Evolutionary conservation across 2,113 vertebrate species (phyloP), one percentile per base, ranked within the genome.

Genomic region (Forbesichthys agassizii): DNA sequence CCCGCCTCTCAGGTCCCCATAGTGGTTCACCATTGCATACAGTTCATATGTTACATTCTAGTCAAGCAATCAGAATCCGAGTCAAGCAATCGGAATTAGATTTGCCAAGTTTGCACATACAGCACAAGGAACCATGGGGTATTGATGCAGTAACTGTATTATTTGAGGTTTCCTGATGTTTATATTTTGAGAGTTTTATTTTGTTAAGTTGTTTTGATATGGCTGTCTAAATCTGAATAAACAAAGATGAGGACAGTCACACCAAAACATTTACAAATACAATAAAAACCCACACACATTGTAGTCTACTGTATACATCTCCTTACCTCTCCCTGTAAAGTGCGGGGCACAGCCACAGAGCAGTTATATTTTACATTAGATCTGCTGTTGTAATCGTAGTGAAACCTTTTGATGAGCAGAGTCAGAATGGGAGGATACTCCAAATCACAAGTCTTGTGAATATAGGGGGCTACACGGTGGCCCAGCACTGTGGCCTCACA

Each of bases 341-440:
- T 58, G 1, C 0, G 9, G 1, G 85, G 78, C 11, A 90, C 66
- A 0, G 75, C 33, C 9, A 87, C 79, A 6, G 0, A 1, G 62
- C 85, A 59, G 53, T 76, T 1, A 33, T 80, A 79, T 74, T 89
- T 91, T 42, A 82, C 3, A 27, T 79, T 11, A 9, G 59, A 70
- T 82, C 65, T 80, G 36, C 56, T 62, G 49, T 2, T 14, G 66
- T 20, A 59, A 67, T 87, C 78, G 56, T 81, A 69, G 8, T 71
- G 61, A 78, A 90, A 89, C 51, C 85, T 86, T 69, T 89, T 89
- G 36, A 88, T 76, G 16, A 89, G 86, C 1, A 91, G 69, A 61
- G 51, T 75, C 62, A 91, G 48, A 46, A 85, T 71, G 9, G 66
- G 59, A 53, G 89, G 88, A 53, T 11, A 68, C 13, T 18, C 9